A percentile compares a stretch with the other conserved stretches of the same genome.
Conservation (phyloP, 1,140 invertebrate genomes). For the Drosophila sulfurigaster region DNA sequence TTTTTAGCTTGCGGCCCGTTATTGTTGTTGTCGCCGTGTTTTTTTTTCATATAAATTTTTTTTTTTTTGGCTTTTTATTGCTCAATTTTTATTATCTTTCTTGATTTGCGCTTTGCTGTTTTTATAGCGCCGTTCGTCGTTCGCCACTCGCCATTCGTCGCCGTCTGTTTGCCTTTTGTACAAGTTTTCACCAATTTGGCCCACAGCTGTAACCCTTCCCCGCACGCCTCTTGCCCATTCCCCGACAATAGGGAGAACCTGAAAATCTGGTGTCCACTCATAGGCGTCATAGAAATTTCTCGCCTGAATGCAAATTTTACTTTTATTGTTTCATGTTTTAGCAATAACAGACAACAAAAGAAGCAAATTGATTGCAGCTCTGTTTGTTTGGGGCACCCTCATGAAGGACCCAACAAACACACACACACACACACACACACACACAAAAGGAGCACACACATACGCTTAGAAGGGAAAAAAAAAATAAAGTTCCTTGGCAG, state of each 20-base stretch:
- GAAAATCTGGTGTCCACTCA: constrained; percentile 59
- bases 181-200: constrained; percentile 54
- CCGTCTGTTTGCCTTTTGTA: constrained; percentile 30
- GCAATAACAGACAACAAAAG: constrained; percentile 24
- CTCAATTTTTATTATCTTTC: constrained; percentile 72
- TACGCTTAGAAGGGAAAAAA: no score
- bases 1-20: constrained; percentile 40
- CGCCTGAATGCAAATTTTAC: constrained; percentile 57
- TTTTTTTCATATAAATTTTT: constrained; percentile 2
- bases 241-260: constrained; percentile 24
- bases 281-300: constrained; percentile 54
- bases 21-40: constrained; percentile 16
- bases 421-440: constrained; percentile 1
- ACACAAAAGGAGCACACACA: not conserved
- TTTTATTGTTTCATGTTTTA: constrained; percentile 52
- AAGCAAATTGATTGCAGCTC: constrained; percentile 29
- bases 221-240: not conserved
- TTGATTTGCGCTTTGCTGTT: constrained; percentile 71
- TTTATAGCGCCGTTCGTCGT: constrained; percentile 43
- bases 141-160: constrained; percentile 7
- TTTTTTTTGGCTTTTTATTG: constrained; percentile 51
- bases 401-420: not conserved
- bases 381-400: constrained; percentile 7
- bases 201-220: constrained; percentile 45
- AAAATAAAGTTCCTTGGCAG: constrained; percentile 20